Evolutionary conservation across 2,797 vertebrate species (phyloP), one percentile per base, ranked within the genome.

Genomic region (Ceyx erithaca): DNA sequence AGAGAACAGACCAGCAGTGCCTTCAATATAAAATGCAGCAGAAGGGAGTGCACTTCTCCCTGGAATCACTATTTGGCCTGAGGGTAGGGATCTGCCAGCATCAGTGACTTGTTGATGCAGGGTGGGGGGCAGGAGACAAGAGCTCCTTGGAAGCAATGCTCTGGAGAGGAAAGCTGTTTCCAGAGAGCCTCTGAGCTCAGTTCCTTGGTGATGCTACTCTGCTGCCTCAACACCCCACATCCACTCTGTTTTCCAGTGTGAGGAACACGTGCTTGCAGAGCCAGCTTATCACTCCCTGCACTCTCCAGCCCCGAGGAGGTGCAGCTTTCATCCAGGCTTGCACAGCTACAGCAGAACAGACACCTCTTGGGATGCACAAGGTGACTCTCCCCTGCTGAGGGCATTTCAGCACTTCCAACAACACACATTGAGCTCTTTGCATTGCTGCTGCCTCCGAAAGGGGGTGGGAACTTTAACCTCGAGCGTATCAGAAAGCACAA

Each of bases 201-300:
- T 14, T 40, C 19, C 9, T 76, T 63, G n/a, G 22, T 25, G 49
- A 54, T 41, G 9, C 22, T 33, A 4, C n/a, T 41, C 41, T 54
- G 33, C 23, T 71, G 43, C 30, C 63, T 30, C 45, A 61, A 21
- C 12, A 15, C 2, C 2, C n/a, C 49, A 3, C 1, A 10, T 16
- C 14, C 46, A 43, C 18, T 16, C 25, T 46, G 21, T 68, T 75
- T 33, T 18, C 37, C 35, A 67, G 37, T 37, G n/a, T 23, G 20
- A 54, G 51, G 80, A 41, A 49, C 49, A n/a, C 0, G 0, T 1
- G 21, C 62, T 75, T 75, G 30, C 6, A 8, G 49, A 80, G 17
- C 31, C 64, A 23, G 22, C 4, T 35, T 58, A 26, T 10, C 46
- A n/a, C 31, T 63, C 51, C 28, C 35, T 18, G 52, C 28, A 6